Conservation (phyloP, 1,140 invertebrate genomes). For the Meloidogyne floridensis region DNA sequence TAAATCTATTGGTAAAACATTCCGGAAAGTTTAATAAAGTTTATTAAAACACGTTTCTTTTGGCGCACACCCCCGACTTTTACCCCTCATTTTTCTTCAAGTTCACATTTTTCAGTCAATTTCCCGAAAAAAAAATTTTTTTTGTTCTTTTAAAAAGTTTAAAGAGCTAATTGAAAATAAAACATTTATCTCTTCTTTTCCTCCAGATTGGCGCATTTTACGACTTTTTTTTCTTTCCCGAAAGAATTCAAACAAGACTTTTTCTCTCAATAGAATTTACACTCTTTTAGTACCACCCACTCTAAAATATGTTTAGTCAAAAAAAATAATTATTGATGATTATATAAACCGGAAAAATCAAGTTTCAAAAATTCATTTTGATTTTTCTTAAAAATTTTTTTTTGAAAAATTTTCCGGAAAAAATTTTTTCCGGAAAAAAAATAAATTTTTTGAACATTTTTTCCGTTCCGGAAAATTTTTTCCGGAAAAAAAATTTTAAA, state of each 20-base stretch:
- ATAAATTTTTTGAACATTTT: too few species aligned
- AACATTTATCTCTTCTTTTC: neutral
- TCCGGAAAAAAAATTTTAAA: too few species aligned
- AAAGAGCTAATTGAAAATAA: neutral
- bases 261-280: neutral
- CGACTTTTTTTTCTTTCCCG: neutral
- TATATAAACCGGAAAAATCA: too few species aligned
- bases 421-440: too few species aligned
- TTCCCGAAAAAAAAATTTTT: neutral
- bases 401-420: too few species aligned
- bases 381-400: too few species aligned
- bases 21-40: too few species aligned
- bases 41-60: neutral
- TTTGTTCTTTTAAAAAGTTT: constrained; percentile 1
- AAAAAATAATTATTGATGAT: neutral
- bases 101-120: neutral
- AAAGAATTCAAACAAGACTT: neutral
- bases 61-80: neutral
- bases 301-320: neutral
- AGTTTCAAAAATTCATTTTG: too few species aligned
- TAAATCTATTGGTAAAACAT: too few species aligned
- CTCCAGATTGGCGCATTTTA: neutral
- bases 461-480: too few species aligned
- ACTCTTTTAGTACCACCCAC: constrained; percentile 2
- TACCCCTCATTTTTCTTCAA: neutral